These are phyloP conservation scores for Nymphalis urticae DNA, from an alignment of 2,888 invertebrate species.

Conservation along the genomic window DNA sequence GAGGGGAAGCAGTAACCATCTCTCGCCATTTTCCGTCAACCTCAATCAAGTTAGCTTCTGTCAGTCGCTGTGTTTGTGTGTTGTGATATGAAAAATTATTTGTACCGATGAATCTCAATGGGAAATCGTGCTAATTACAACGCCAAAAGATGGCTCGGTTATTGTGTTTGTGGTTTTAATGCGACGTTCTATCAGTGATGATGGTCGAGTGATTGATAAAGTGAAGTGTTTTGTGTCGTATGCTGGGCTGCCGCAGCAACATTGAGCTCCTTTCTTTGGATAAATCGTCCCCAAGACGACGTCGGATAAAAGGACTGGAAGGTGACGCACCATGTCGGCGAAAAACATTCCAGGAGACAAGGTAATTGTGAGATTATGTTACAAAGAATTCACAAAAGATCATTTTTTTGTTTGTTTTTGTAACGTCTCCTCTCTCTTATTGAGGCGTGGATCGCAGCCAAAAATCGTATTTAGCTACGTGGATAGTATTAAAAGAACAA, in stretches of 20 bases:
- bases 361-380: slow-evolving; percentile 74
- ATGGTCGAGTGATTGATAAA: slow-evolving; percentile 79
- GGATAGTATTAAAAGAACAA: slow-evolving; percentile 13
- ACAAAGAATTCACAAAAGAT: slow-evolving; percentile 43
- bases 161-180: slow-evolving; percentile 78
- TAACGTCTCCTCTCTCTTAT: slow-evolving; percentile 68
- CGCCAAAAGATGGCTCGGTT: slow-evolving; percentile 77
- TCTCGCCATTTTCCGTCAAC: slow-evolving; percentile 77
- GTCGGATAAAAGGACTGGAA: slow-evolving; percentile 70
- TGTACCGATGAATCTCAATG: slow-evolving; percentile 80
- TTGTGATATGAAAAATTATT: slow-evolving; percentile 80
- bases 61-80: slow-evolving; percentile 81
- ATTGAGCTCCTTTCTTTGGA: slow-evolving; percentile 79
- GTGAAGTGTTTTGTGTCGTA: slow-evolving; percentile 80
- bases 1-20: slow-evolving; percentile 57
- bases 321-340: slow-evolving; percentile 85
- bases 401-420: slow-evolving; percentile 65
- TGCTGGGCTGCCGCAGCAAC: slow-evolving; percentile 77
- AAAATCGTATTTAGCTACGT: slow-evolving; percentile 35
- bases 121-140: slow-evolving; percentile 78
- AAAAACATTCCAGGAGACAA: slow-evolving; percentile 92
- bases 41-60: slow-evolving; percentile 79
- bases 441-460: slow-evolving; percentile 46
- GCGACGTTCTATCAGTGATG: slow-evolving; percentile 76
- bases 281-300: slow-evolving; percentile 77